phyloP scores from a whole-genome alignment of 2,113 vertebrate genomes.

The Eupsittula cactorum region DNA sequence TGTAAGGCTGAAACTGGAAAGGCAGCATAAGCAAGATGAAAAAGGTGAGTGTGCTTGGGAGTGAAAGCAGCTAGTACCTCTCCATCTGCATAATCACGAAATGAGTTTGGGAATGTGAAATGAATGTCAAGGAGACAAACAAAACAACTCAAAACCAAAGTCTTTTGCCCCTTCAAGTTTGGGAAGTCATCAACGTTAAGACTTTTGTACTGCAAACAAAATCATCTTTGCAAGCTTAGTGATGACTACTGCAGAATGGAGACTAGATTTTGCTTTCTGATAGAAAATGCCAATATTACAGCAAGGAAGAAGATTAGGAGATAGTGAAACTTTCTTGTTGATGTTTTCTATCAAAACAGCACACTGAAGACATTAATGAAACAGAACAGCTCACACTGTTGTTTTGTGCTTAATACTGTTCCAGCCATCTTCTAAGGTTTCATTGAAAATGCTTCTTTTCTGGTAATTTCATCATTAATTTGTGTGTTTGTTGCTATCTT shows the following conservation, averaged over 20 bases:
- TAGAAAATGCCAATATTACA: not conserved
- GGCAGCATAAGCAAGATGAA: not conserved
- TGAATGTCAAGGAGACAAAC: not conserved
- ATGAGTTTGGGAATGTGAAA: not conserved
- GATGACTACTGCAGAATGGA: not conserved
- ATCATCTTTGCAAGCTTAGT: not conserved
- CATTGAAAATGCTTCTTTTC: not conserved
- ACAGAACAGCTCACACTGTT: not conserved
- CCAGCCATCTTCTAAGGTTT: not conserved
- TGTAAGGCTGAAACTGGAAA: not conserved
- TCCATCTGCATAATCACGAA: not conserved
- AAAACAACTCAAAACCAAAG: not conserved
- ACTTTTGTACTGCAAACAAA: not conserved
- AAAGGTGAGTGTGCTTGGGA: not conserved
- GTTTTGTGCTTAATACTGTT: not conserved
- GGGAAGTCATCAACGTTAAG: not conserved
- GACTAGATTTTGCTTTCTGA: not conserved
- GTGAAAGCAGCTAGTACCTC: fast-evolving
- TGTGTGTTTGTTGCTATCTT: not conserved
- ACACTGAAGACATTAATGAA: not conserved
- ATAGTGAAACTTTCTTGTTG: not conserved
- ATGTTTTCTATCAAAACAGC: not conserved
- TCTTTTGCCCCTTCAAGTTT: not conserved
- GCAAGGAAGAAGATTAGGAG: not conserved
- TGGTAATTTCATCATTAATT: not conserved